Base-by-base conservation (phyloP, 2,888 invertebrate species). In the Shargacucullia verbasci region DNA sequence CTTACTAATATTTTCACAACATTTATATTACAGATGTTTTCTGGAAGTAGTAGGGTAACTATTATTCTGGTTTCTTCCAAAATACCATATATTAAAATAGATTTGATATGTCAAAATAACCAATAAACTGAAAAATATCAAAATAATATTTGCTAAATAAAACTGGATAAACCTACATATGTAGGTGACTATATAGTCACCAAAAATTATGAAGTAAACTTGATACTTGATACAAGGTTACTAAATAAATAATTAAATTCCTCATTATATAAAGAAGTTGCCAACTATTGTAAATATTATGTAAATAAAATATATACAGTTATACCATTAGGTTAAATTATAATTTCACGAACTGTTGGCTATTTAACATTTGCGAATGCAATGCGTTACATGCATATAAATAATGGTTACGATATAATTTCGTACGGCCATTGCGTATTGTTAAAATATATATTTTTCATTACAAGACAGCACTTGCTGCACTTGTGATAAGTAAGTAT, bases 321-420 rank as follows among this genome's bases (percentile, higher is more conserved):
- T 41, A 52, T 48, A 47, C 56, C 35, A 55, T 49, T 31, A 41
- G 27, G 35, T 54, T 57, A 56, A 60, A 48, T 46, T 49, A 10
- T 14, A 39, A 55, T 43, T 62, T 59, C 63, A 64, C 49, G 57
- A 61, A 49, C 57, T 52, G 53, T 66, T 62, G 29, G 13, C 33
- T 54, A 58, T 64, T 63, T 53, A 62, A 63, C 45, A 63, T 69
- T 63, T 73, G 53, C 5, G 29, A 38, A 44, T 39, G 41, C 62
- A 47, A 47, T 20, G 53, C 55, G 66, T 59, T 57, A 57, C 57
- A 31, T 55, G 60, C 52, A 59, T 59, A 47, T 37, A 57, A 67
- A 59, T 62, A 20, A 43, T 46, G 40, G 43, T 73, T 70, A 67
- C 67, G 53, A 47, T 65, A 70, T 12, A 52, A 43, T 54, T 64